Conservation (phyloP, 2,113 vertebrate genomes). For the Heterotilapia buettikoferi region DNA sequence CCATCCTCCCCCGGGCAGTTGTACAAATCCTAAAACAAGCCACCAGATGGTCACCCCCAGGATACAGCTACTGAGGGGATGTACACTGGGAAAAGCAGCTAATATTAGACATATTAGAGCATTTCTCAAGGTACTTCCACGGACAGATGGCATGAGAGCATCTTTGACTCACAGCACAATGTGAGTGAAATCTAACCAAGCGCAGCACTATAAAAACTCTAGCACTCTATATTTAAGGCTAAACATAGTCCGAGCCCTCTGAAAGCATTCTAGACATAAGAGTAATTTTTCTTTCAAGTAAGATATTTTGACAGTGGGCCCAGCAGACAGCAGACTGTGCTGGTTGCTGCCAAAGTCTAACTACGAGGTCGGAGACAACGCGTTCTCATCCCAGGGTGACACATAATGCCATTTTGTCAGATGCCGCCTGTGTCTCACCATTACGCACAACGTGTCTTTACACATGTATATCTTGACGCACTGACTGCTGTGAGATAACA, state of each 20-base stretch:
- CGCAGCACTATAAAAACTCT: background rate
- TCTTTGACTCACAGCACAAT: slow-evolving; percentile 42
- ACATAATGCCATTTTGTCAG: background rate
- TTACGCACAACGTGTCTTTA: background rate
- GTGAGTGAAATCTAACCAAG: background rate
- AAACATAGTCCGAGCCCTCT: background rate
- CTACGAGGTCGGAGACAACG: background rate
- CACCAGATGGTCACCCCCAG: slow-evolving; percentile 66
- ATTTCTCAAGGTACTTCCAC: slow-evolving; percentile 50
- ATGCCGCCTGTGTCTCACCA: background rate
- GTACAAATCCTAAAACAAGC: slow-evolving; percentile 35
- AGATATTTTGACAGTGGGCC: background rate
- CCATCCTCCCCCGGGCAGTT: background rate
- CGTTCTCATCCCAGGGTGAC: background rate
- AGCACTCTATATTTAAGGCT: background rate
- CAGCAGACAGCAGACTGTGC: background rate
- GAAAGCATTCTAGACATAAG: background rate
- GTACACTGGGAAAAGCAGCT: slow-evolving; percentile 34
- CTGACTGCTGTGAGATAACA: background rate
- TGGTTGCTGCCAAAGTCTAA: background rate
- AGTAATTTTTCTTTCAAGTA: background rate
- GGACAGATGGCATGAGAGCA: slow-evolving; percentile 55
- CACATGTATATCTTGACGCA: background rate
- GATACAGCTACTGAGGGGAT: slow-evolving; percentile 51
- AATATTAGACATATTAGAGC: slow-evolving; percentile 65